Evolutionary conservation across 1,140 invertebrate genomes (phyloP), one percentile per base, ranked within the genome.

Genomic region (Drosophila asahinai): DNA sequence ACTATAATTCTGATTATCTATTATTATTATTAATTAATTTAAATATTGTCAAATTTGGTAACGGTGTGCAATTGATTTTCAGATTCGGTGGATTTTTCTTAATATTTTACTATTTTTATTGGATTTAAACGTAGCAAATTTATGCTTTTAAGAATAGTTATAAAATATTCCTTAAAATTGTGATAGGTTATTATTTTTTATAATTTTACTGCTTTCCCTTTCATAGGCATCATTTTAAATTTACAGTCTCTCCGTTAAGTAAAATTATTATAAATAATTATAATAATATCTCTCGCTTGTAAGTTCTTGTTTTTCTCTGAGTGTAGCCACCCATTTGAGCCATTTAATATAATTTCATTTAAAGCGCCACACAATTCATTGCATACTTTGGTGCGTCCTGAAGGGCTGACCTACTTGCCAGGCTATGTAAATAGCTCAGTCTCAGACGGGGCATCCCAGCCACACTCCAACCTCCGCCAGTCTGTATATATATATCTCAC

Each of bases 371-470:
- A 59, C 81, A 80, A 89, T 83, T 80, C 80, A 74, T 77, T 77
- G 84, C 84, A 89, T 87, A 89, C 80, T 87, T 89, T 71, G 64
- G 77, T 74, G 84, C 77, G 77, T 70, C 66, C 71, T 70, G 67
- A 77, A 71, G 72, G 62, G 58, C 71, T 86, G 83, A 83, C 84
- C 77, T 66, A 83, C 73, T 89, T 86, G 40, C 59, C 42, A 22
- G 49, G 33, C 58, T 62, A 72, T 72, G 65, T 72, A 78, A 79
- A 78, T 64, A 79, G 76, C 51, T 78, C 54, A 72, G 38, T 25
- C 52, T 63, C 65, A 57, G 74, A 54, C 51, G 19, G 40, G 22
- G 55, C 11, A 65, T 61, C 25, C 33, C 52, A 40, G 19, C 2
- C 52, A 1, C 52, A 22, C n/a, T 15, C 17, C 52, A 15, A 7